Conservation (phyloP, 2,888 invertebrate species). For the Nipponacmea schrenckii region DNA sequence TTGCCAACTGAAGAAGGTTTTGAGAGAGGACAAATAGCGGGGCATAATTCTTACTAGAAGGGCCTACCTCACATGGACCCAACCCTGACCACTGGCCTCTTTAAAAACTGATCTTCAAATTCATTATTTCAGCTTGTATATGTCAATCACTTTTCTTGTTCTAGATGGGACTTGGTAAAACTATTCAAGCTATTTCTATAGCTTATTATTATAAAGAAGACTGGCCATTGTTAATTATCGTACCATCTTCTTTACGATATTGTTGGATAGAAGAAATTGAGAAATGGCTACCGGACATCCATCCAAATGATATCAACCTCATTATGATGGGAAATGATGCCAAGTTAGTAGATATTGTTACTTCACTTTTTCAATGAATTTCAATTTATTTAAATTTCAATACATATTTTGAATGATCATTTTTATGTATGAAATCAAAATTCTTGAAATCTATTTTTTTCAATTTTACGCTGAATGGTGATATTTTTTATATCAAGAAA, state of each 20-base stretch:
- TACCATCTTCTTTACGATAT: constrained; percentile 62
- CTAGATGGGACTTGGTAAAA: constrained; percentile 70
- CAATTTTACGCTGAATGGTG: not conserved
- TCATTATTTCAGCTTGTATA: too few species aligned
- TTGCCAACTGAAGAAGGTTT: too few species aligned
- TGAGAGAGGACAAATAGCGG: too few species aligned
- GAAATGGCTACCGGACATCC: constrained; percentile 63
- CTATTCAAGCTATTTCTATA: constrained; percentile 61
- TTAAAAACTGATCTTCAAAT: too few species aligned
- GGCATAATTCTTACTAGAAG: too few species aligned
- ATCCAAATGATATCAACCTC: constrained; percentile 61
- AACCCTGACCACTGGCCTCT: too few species aligned
- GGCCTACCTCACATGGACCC: too few species aligned
- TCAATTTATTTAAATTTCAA: not conserved
- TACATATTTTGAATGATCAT: not conserved
- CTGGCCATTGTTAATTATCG: constrained; percentile 64
- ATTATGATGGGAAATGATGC: constrained; percentile 58
- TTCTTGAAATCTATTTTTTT: not conserved
- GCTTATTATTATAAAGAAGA: constrained; percentile 59
- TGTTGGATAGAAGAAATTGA: constrained; percentile 66
- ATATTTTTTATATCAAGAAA: not conserved
- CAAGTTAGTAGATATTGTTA: constrained; percentile 36
- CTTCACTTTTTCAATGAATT: not conserved
- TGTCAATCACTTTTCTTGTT: not conserved
- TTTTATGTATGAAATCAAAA: not conserved